phyloP scores from a whole-genome alignment of 2,888 invertebrate species.

The Tenthredo scrophulariae region DNA sequence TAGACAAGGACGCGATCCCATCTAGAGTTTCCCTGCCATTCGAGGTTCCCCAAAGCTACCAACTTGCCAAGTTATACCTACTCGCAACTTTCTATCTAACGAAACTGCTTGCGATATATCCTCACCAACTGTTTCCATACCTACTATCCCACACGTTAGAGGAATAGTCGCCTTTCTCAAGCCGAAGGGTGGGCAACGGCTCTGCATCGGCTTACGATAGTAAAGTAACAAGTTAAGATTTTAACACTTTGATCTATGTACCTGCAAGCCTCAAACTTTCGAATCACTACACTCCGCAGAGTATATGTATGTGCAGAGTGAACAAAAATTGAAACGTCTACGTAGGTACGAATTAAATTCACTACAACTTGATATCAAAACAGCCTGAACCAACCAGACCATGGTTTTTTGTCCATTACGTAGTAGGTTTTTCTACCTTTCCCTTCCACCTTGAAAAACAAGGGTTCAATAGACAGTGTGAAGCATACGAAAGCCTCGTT shows the following conservation, averaged over 20 bases:
- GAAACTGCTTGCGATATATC: slow-evolving; percentile 44
- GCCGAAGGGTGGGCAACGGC: not conserved
- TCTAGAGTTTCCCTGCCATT: slow-evolving; percentile 22
- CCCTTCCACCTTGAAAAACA: not conserved
- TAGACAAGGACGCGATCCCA: slow-evolving; percentile 43
- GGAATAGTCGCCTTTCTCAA: not conserved
- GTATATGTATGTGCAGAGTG: not conserved
- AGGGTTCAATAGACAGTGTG: slow-evolving; percentile 14
- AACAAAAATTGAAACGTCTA: not conserved
- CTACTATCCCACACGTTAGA: not conserved
- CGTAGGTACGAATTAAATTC: not conserved
- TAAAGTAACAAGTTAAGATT: slow-evolving; percentile 23
- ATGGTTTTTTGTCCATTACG: not conserved
- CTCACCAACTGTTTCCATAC: slow-evolving; percentile 24
- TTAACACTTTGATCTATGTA: slow-evolving; percentile 32
- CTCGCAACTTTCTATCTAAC: slow-evolving; percentile 35
- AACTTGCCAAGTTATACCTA: slow-evolving; percentile 41
- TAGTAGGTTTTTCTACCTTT: not conserved
- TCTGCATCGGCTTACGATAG: not conserved
- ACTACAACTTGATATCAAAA: not conserved
- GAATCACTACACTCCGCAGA: not conserved
- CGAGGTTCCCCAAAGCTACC: slow-evolving; percentile 38
- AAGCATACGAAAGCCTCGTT: slow-evolving; percentile 20
- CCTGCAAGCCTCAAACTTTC: not conserved
- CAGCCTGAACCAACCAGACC: not conserved